These are phyloP conservation scores for Polyergus mexicanus DNA, from an alignment of 1,140 invertebrate genomes.

Conservation along the genomic window DNA sequence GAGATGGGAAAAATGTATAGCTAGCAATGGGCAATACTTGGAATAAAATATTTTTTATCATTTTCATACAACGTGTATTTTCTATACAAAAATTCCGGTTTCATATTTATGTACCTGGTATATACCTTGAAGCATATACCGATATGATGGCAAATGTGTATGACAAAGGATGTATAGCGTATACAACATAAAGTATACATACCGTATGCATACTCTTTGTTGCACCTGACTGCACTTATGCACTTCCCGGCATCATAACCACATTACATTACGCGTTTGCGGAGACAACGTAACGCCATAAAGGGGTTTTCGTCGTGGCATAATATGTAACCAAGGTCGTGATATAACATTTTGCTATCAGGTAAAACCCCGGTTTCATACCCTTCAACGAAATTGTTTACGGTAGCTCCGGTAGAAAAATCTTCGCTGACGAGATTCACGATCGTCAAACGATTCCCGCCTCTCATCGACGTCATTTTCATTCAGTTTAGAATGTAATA, in stretches of 20 bases:
- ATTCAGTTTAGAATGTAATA: neutral
- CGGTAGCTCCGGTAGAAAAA: neutral
- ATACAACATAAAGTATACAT: constrained; percentile 37
- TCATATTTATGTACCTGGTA: too few species aligned
- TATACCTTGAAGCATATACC: constrained; percentile 47
- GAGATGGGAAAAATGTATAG: too few species aligned
- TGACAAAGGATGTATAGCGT: constrained; percentile 44
- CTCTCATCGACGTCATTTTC: neutral
- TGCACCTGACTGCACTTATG: constrained; percentile 61
- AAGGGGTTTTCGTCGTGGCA: constrained; percentile 43
- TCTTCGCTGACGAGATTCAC: neutral
- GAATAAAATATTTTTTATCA: too few species aligned
- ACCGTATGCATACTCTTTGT: constrained; percentile 53
- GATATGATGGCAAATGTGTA: constrained; percentile 51
- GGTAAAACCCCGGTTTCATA: neutral
- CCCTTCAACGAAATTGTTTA: neutral
- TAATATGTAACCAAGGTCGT: constrained; percentile 33
- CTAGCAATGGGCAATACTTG: too few species aligned
- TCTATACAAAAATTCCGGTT: too few species aligned
- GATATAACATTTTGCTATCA: neutral
- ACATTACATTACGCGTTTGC: constrained; percentile 53
- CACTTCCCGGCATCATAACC: constrained; percentile 56
- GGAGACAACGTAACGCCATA: constrained; percentile 48
- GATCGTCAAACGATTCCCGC: constrained; percentile 13
- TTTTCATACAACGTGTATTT: too few species aligned